Evolutionary conservation across 2,113 vertebrate species (phyloP).

Genomic region (Ursus arctos): DNA sequence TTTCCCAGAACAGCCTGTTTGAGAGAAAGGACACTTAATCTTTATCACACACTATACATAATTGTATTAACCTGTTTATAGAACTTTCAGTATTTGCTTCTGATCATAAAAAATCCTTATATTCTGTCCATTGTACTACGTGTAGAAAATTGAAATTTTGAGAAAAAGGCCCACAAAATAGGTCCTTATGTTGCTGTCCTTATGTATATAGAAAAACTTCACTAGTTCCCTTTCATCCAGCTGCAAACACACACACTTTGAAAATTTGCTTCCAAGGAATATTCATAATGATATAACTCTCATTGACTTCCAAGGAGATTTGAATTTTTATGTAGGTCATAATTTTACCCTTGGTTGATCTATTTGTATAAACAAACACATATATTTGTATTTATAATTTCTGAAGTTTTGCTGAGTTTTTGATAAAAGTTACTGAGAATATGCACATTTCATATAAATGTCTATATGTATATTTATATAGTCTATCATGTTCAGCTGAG

Average conservation of each 20-base stretch:
- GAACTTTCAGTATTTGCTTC: neutral
- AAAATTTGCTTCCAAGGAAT: neutral
- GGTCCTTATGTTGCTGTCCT: neutral
- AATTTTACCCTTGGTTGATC: neutral
- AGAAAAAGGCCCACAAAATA: neutral
- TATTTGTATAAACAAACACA: slow-evolving; percentile 35
- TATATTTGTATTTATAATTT: neutral
- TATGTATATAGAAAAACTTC: neutral
- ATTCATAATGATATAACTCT: neutral
- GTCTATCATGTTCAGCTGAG: neutral
- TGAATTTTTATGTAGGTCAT: neutral
- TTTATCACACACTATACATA: neutral
- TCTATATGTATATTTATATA: too few relatives aligned
- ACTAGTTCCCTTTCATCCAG: neutral
- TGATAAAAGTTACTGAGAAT: neutral
- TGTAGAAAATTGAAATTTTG: neutral
- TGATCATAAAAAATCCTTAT: neutral
- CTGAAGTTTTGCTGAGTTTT: neutral
- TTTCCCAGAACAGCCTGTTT: neutral
- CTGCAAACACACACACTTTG: neutral
- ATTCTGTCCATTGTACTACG: neutral
- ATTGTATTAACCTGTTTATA: neutral
- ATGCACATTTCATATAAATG: neutral
- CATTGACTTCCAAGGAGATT: neutral
- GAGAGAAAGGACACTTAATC: neutral